These are phyloP conservation scores for Microtus pennsylvanicus DNA, from an alignment of 2,113 vertebrate genomes.

Conservation along the genomic window DNA sequence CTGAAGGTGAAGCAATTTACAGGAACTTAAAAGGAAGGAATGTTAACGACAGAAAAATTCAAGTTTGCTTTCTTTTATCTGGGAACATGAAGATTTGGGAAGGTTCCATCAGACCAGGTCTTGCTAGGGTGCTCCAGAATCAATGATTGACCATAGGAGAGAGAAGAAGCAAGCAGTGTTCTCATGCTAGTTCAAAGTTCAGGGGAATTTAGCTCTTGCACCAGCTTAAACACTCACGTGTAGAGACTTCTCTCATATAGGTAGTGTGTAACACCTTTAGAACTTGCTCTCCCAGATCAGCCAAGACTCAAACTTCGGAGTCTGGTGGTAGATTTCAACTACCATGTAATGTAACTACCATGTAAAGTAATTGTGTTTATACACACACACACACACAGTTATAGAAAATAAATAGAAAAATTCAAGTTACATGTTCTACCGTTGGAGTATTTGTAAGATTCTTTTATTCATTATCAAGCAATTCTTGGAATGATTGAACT, in stretches of 20 bases:
- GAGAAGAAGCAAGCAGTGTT: background rate
- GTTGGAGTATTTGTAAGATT: background rate
- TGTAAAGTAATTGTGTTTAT: background rate
- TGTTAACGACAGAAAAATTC: constrained; percentile 60
- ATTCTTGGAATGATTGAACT: background rate
- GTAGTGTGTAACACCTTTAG: background rate
- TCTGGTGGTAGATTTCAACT: background rate
- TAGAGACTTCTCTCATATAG: background rate
- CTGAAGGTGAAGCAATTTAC: constrained; percentile 70
- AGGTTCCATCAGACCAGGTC: background rate
- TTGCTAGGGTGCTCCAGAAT: background rate
- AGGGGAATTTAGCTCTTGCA: background rate
- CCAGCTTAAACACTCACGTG: background rate
- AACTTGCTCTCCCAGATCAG: background rate
- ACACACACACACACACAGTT: too few relatives aligned
- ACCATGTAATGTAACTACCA: background rate
- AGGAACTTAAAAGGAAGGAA: constrained; percentile 46
- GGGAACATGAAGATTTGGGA: background rate
- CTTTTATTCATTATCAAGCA: background rate
- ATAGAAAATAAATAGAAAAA: background rate
- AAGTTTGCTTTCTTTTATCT: constrained; percentile 11
- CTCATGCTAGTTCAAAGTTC: background rate
- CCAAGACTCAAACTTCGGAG: background rate
- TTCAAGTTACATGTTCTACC: background rate
- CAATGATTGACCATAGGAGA: background rate